phyloP scores from a whole-genome alignment of 2,113 vertebrate genomes.

The Erpornis zantholeuca region DNA sequence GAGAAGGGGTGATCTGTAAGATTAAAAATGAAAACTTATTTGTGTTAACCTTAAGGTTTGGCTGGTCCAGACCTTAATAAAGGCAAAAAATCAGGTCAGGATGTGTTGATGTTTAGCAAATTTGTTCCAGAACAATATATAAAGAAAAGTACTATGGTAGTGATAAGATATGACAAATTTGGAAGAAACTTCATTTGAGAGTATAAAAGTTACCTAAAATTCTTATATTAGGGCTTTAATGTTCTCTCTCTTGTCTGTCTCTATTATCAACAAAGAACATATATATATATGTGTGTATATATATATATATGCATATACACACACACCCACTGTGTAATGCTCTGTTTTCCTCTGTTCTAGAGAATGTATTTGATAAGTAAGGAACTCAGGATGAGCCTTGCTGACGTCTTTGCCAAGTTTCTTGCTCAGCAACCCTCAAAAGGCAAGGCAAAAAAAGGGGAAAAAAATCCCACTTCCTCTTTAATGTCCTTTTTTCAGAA shows the following conservation, averaged over 20 bases:
- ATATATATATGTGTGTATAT: background rate
- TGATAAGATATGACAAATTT: background rate
- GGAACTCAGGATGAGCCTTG: background rate
- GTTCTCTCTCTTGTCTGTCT: background rate
- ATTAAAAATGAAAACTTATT: background rate
- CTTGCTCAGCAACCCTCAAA: background rate
- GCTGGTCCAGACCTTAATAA: background rate
- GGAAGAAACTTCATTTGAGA: background rate
- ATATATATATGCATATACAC: background rate
- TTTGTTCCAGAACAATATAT: background rate
- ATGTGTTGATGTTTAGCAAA: background rate
- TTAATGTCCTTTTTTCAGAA: background rate
- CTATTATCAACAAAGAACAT: background rate
- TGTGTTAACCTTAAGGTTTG: rapidly evolving
- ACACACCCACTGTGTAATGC: background rate
- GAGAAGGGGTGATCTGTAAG: background rate
- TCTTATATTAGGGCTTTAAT: background rate
- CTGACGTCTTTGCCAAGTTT: background rate
- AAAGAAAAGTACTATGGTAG: background rate
- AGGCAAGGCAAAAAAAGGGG: rapidly evolving
- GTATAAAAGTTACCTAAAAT: background rate
- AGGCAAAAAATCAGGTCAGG: background rate
- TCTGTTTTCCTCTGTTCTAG: background rate
- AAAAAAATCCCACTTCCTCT: rapidly evolving
- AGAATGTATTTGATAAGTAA: background rate